phyloP scores from a whole-genome alignment of 2,113 vertebrate species.

The Hyperoodon ampullatus region DNA sequence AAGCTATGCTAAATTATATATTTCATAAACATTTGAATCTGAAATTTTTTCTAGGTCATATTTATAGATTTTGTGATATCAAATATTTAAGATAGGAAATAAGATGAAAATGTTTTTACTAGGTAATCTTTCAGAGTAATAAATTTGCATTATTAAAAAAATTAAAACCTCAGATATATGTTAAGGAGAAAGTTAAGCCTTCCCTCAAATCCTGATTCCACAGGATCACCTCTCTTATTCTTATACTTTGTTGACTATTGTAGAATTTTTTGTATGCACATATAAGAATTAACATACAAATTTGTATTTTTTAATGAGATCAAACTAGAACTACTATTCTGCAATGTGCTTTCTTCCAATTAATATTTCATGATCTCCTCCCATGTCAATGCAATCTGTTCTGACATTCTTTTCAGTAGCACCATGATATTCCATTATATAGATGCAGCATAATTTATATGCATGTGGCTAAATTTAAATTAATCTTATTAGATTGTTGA shows the following conservation, averaged over 20 bases:
- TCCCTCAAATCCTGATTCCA: not conserved
- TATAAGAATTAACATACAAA: constrained; percentile 13
- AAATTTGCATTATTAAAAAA: constrained; percentile 15
- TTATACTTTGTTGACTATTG: not conserved
- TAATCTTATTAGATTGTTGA: not conserved
- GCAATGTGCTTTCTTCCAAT: not conserved
- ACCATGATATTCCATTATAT: not conserved
- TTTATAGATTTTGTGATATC: not conserved
- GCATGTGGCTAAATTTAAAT: not conserved
- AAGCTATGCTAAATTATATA: not conserved
- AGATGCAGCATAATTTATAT: not conserved
- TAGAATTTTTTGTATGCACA: not conserved
- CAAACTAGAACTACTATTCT: not conserved
- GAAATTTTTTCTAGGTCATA: not conserved
- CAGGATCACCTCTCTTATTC: not conserved
- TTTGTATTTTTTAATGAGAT: constrained; percentile 73
- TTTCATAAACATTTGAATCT: constrained; percentile 3
- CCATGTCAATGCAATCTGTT: not conserved
- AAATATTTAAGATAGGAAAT: constrained; percentile 28
- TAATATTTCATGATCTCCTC: constrained; percentile 25
- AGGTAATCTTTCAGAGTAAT: not conserved
- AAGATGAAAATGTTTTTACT: constrained; percentile 30
- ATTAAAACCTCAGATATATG: not conserved
- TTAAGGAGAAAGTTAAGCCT: not conserved
- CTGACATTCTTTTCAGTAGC: not conserved